Evolutionary conservation across 2,113 vertebrate genomes (phyloP), one percentile per base, ranked within the genome.

Genomic region (Carettochelys insculpta): DNA sequence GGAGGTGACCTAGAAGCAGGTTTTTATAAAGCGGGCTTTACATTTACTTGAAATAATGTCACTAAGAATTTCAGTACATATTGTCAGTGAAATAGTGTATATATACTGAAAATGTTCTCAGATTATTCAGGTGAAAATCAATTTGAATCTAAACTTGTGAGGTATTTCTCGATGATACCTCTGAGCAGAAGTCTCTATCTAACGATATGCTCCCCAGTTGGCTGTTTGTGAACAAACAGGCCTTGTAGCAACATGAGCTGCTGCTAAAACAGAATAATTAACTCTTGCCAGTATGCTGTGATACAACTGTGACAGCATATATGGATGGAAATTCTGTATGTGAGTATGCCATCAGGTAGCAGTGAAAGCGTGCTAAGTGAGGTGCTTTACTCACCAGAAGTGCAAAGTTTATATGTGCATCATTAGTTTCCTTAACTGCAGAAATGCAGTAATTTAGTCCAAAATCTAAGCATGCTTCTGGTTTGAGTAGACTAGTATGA

Each of bases 231-330:
- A 86, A 77, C 54, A 77, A 82, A 77, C 61, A 41, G 41, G 27
- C 89, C 68, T 82, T 53, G n/a, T 82, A 86, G 71, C 68, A 76
- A 47, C 76, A 65, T 82, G 78, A 47, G 47, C 22, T 27, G 38
- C 68, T 82, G 78, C 54, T 81, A 65, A 86, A 86, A 86, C 76
- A 61, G 86, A 90, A 90, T 82, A 61, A 82, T 86, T 86, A 90
- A 86, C 83, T 65, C 65, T 53, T 52, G n/a, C 83, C 11, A 41
- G 27, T 68, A 77, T 65, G 68, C 54, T 81, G 54, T 45, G 54
- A 65, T 53, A 71, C 78, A 90, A 86, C 53, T 52, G 68, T 68
- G 54, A 58, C 79, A 47, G 54, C 41, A 61, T 77, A 76, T 61
- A 11, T 80, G 31, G n/a, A 24, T 82, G 38, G 47, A 85, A 90